Evolutionary conservation across 2,888 invertebrate species (phyloP).

Genomic region (Apotomis capreana): DNA sequence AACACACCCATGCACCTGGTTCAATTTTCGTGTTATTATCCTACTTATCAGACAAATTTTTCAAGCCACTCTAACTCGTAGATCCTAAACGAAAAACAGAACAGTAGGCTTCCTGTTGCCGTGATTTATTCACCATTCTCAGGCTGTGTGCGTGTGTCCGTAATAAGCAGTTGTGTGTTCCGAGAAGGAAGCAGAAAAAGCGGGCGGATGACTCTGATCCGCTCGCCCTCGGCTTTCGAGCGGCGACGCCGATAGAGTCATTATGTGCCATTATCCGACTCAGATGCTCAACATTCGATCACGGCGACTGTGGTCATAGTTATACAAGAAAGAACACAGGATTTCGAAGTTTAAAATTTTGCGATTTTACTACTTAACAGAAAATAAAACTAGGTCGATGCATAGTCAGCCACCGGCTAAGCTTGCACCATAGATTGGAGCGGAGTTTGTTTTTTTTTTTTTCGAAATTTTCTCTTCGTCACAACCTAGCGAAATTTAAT

Average conservation of each 20-base stretch:
- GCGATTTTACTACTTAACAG: no score
- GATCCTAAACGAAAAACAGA: constrained; percentile 10
- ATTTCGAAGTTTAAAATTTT: no score
- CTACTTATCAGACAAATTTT: neutral
- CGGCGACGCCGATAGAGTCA: constrained; percentile 81
- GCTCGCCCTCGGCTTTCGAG: constrained; percentile 48
- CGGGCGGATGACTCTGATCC: constrained; percentile 46
- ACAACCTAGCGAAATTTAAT: no score
- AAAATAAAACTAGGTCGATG: no score
- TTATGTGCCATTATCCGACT: constrained; percentile 77
- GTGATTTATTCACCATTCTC: constrained; percentile 31
- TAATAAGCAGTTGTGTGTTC: constrained; percentile 38
- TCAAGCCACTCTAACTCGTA: neutral
- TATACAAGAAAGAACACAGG: no score
- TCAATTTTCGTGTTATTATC: no score
- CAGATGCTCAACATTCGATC: constrained; percentile 57
- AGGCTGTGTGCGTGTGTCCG: constrained; percentile 22
- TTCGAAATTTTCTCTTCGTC: no score
- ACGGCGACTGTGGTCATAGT: neutral
- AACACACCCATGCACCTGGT: no score
- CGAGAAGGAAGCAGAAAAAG: constrained; percentile 49
- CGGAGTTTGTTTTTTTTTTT: no score
- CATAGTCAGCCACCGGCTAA: no score
- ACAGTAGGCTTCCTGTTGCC: constrained; percentile 29
- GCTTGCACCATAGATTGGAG: no score